Evolutionary conservation across 2,888 invertebrate species (phyloP).

Genomic region (Eulithis prunata): DNA sequence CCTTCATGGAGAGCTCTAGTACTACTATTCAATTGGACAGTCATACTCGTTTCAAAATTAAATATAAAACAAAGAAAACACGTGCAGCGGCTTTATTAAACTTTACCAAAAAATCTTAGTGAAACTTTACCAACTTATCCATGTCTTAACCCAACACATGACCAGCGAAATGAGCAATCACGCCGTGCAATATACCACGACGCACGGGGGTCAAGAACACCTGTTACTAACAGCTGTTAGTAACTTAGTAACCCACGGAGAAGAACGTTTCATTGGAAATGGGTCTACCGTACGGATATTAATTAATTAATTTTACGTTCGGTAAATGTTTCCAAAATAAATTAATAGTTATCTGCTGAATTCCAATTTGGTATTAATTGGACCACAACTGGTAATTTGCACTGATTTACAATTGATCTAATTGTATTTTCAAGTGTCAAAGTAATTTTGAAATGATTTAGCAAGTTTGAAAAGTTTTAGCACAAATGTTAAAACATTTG

Average conservation of each 20-base stretch:
- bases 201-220: background rate
- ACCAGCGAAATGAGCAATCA: slow-evolving; percentile 9
- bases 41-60: no score
- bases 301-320: background rate
- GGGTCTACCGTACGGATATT: background rate
- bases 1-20: no score
- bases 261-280: background rate
- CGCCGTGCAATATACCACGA: background rate
- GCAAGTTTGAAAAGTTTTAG: no score
- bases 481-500: no score
- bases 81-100: background rate
- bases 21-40: no score
- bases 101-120: background rate
- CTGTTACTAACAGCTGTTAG: background rate
- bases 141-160: background rate
- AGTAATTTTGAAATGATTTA: no score
- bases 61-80: background rate
- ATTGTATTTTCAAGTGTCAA: no score
- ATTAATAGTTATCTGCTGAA: background rate
- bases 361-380: background rate
- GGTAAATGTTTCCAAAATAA: background rate
- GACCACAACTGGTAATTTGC: no score
- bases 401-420: no score
- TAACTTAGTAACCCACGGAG: no score
- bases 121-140: slow-evolving; percentile 1